These are phyloP conservation scores for Oceanodroma tethys DNA, from an alignment of 2,113 vertebrate genomes.

Conservation along the genomic window DNA sequence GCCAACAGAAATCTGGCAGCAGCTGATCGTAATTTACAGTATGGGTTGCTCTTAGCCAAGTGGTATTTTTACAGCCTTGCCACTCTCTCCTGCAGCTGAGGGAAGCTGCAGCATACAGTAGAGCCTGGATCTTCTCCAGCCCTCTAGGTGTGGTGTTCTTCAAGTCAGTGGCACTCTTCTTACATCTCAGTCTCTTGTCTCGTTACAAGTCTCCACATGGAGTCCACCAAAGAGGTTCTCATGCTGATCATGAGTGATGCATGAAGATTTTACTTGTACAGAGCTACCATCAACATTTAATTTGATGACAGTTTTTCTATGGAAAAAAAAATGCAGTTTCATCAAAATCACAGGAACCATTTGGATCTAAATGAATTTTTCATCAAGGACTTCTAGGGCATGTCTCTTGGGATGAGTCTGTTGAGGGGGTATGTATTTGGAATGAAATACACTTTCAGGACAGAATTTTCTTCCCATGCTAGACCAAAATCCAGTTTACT, in stretches of 20 bases:
- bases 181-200: neutral
- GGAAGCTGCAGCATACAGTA: neutral
- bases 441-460: neutral
- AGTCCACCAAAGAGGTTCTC: neutral
- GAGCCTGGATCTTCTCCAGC: neutral
- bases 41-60: neutral
- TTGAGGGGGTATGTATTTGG: neutral
- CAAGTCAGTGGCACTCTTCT: neutral
- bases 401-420: neutral
- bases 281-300: neutral
- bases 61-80: neutral
- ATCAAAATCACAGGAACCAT: neutral
- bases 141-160: neutral
- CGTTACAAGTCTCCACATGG: neutral
- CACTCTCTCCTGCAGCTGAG: neutral
- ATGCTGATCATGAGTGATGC: neutral
- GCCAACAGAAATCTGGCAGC: conserved; percentile 2
- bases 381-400: neutral
- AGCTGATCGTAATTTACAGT: neutral
- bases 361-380: neutral
- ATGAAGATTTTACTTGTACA: neutral
- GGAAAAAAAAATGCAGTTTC: neutral
- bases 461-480: neutral
- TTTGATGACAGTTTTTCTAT: neutral
- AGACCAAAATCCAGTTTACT: neutral